These are phyloP conservation scores for Drosophila pandora DNA, from an alignment of 1,140 invertebrate genomes.

Conservation along the genomic window DNA sequence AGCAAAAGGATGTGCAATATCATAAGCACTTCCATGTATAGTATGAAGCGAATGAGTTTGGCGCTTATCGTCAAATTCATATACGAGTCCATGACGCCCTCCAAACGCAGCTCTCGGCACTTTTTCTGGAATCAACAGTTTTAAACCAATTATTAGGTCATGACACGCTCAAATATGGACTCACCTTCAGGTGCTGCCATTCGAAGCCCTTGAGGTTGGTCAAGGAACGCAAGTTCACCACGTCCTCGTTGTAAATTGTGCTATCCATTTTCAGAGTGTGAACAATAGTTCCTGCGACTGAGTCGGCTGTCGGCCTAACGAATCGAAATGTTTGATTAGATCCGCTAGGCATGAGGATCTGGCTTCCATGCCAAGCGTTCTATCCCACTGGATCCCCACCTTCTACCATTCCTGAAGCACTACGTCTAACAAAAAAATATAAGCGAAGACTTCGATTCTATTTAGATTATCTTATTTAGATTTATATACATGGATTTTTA, in stretches of 20 bases:
- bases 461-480: background rate
- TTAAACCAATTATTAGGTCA: background rate
- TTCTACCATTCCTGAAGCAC: too few species aligned
- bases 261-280: background rate
- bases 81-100: background rate
- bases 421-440: too few species aligned
- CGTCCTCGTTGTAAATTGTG: conserved; percentile 11
- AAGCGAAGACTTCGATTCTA: too few species aligned
- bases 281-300: background rate
- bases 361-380: too few species aligned
- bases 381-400: too few species aligned
- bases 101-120: conserved; percentile 11
- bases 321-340: background rate
- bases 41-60: conserved; percentile 19
- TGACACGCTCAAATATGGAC: background rate
- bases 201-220: conserved; percentile 10
- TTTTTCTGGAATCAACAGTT: conserved; percentile 5
- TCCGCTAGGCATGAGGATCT: background rate
- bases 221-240: background rate
- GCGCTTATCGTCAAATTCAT: background rate
- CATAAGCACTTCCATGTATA: conserved; percentile 28
- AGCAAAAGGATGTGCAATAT: conserved; percentile 9
- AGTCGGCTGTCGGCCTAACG: background rate
- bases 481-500: conserved; percentile 18
- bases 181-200: conserved; percentile 28